Evolutionary conservation across 2,113 vertebrate species (phyloP), one percentile per base, ranked within the genome.

Genomic region (Coreoperca whiteheadi): DNA sequence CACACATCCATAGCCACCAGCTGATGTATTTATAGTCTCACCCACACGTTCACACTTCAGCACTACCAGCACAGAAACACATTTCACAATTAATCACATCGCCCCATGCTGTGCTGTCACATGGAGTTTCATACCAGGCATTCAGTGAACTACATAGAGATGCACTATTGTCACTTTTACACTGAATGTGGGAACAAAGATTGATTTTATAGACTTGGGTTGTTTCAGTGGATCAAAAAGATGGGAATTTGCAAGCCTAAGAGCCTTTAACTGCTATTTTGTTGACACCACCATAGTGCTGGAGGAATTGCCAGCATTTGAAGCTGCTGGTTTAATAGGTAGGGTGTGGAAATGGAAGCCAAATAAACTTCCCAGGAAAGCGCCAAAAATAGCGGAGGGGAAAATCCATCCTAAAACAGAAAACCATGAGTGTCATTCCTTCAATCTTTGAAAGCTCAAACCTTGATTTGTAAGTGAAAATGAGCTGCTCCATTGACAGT

Each of bases 21-120:
- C 59, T 43, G 48, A 74, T 82, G 77, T 94, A 93, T 94, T 94
- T 93, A 93, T 93, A 93, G 88, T 74, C 77, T 54, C 54, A 12
- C 93, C 93, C 91, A 92, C 93, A 87, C 83, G 18, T 90, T 92
- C 93, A 88, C 91, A 93, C 93, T 90, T 82, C 77, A 41, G 80
- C 82, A 89, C 88, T 43, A 87, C 77, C 74, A 74, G 86, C 86
- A 43, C 90, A 79, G 86, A 93, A 81, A 87, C 89, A 85, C 88
- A 84, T 86, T 91, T 91, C 87, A 87, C 92, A 80, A 91, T 92
- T 85, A 93, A 91, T 94, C 91, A 85, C 81, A 46, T 78, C 37
- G 83, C 88, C 83, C 74, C 82, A 61, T 80, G 90, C 88, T 70
- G 84, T 10, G 82, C 88, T 90, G 92, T 93, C 93, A 90, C 91